Evolutionary conservation across 2,797 vertebrate genomes (phyloP).

Genomic region (Lacerta agilis): DNA sequence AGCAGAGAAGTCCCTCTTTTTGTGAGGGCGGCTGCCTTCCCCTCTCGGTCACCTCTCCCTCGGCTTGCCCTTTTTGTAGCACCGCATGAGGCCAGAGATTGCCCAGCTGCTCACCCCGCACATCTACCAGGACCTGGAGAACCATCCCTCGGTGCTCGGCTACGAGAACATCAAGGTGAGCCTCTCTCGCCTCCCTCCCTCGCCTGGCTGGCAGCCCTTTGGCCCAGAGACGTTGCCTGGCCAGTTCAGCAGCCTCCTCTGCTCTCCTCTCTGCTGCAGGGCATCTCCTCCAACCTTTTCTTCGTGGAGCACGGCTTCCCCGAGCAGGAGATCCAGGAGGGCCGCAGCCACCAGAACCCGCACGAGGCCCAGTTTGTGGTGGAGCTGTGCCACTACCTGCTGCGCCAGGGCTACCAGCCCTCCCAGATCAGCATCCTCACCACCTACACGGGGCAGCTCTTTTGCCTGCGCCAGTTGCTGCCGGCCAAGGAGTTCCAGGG

Average conservation of each 20-base stretch:
- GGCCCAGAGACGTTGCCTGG: background rate
- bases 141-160: constrained; percentile 89
- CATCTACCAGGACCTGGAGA: constrained; percentile 89
- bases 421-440: constrained; percentile 96
- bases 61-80: constrained; percentile 76
- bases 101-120: constrained; percentile 90
- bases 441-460: constrained; percentile 91
- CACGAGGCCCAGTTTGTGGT: constrained; percentile 92
- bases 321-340: constrained; percentile 88
- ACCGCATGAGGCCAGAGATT: constrained; percentile 95
- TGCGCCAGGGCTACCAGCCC: constrained; percentile 89
- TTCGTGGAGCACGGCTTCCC: constrained; percentile 88
- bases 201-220: background rate
- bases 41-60: background rate
- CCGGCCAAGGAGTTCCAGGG: constrained; percentile 83
- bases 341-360: constrained; percentile 89
- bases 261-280: constrained; percentile 75
- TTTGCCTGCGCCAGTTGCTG: constrained; percentile 88
- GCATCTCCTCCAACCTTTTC: constrained; percentile 87
- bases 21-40: no score
- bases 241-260: background rate
- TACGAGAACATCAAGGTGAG: constrained; percentile 92
- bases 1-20: background rate
- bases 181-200: background rate
- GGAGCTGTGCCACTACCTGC: constrained; percentile 87